Conservation (phyloP, 1,140 invertebrate genomes). For the Andrena cerasifolii region DNA sequence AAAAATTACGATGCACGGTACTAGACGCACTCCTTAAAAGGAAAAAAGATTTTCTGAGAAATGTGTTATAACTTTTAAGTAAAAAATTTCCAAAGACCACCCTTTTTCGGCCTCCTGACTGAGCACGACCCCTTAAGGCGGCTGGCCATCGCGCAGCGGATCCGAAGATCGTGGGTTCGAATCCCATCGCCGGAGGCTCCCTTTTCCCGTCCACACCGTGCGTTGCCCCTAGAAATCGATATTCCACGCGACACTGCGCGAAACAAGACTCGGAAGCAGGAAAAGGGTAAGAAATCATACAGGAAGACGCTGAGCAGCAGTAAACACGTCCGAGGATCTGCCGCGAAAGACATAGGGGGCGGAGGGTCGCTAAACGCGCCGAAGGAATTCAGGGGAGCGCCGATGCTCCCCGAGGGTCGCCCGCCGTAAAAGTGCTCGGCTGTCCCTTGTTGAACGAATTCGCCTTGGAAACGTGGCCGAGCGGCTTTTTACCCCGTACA, state of each 20-base stretch:
- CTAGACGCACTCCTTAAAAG: no score
- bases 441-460: conserved; percentile 53
- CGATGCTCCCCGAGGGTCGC: not conserved
- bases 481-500: conserved; percentile 52
- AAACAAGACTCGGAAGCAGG: not conserved
- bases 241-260: not conserved
- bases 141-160: no score
- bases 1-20: no score
- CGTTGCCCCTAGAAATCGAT: no score
- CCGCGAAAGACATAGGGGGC: not conserved
- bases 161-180: no score
- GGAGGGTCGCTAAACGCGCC: not conserved
- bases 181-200: no score
- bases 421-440: conserved; percentile 1
- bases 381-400: conserved; percentile 7
- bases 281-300: not conserved
- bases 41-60: no score
- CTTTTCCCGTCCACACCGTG: no score
- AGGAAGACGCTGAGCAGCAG: not conserved
- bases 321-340: conserved; percentile 9
- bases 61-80: no score
- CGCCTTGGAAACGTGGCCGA: conserved; percentile 50
- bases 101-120: no score
- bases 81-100: no score
- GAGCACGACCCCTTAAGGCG: no score